phyloP scores from a whole-genome alignment of 2,113 vertebrate species.

The Phodopus roborovskii region DNA sequence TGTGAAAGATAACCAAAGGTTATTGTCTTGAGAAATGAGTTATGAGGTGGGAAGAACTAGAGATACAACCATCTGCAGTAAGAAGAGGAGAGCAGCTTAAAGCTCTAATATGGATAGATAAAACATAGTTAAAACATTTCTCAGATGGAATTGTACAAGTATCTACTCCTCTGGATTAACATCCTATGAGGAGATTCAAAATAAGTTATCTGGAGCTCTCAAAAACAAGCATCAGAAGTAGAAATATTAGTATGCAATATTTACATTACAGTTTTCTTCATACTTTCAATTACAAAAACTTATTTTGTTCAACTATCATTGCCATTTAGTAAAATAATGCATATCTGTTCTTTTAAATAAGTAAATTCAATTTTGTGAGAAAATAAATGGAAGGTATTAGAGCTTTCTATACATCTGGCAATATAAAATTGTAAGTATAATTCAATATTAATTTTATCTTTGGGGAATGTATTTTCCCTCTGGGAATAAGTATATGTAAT shows the following conservation, averaged over 20 bases:
- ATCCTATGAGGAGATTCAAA: not conserved
- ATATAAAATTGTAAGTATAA: not conserved
- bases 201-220: not conserved
- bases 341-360: not conserved
- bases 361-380: constrained; percentile 26
- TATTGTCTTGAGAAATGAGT: not conserved
- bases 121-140: not conserved
- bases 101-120: not conserved
- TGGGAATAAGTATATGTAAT: constrained; percentile 4
- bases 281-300: not conserved
- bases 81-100: not conserved
- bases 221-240: not conserved
- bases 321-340: constrained; percentile 16
- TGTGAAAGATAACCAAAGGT: not conserved
- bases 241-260: not conserved
- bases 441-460: not conserved
- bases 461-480: not conserved
- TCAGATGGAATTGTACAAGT: constrained; percentile 10
- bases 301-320: not conserved
- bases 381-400: constrained; percentile 1
- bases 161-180: not conserved
- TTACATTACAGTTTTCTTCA: not conserved
- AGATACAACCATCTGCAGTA: not conserved
- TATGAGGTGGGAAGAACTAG: not conserved
- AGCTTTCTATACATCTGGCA: not conserved